These are phyloP conservation scores for Enteromius argenteus DNA, from an alignment of 2,797 vertebrate genomes.

Conservation along the genomic window DNA sequence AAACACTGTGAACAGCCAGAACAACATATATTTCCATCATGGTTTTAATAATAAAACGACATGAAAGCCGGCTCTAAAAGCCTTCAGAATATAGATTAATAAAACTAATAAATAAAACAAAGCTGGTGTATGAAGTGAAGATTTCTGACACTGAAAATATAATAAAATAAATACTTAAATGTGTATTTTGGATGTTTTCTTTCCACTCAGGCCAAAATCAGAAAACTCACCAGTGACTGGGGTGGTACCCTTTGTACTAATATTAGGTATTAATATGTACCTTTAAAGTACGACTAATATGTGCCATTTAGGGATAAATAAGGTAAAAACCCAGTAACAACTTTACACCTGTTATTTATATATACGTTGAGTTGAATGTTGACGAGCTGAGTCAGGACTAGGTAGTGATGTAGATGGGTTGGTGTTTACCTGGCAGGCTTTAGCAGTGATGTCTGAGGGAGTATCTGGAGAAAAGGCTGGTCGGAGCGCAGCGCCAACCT, in stretches of 20 bases:
- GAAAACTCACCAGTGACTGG: neutral
- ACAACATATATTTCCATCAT: neutral
- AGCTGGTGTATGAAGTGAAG: neutral
- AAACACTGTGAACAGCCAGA: neutral
- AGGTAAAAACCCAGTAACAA: neutral
- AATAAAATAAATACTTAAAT: neutral
- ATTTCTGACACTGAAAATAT: neutral
- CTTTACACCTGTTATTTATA: too few species aligned
- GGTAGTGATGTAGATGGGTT: neutral
- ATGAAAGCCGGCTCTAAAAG: neutral
- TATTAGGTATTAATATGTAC: neutral
- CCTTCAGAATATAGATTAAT: neutral
- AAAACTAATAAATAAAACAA: neutral
- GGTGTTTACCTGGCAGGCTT: constrained; percentile 92
- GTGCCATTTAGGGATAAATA: neutral
- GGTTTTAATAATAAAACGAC: neutral
- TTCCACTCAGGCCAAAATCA: neutral
- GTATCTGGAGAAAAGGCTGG: constrained; percentile 98
- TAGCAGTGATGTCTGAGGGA: constrained; percentile 98
- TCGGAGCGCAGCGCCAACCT: constrained; percentile 97
- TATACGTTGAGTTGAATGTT: neutral
- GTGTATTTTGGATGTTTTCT: neutral
- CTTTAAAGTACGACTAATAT: neutral
- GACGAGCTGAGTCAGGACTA: neutral
- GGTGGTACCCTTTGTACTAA: neutral